Evolutionary conservation across 2,888 invertebrate genomes (phyloP).

Genomic region (Tachystola acroxantha): DNA sequence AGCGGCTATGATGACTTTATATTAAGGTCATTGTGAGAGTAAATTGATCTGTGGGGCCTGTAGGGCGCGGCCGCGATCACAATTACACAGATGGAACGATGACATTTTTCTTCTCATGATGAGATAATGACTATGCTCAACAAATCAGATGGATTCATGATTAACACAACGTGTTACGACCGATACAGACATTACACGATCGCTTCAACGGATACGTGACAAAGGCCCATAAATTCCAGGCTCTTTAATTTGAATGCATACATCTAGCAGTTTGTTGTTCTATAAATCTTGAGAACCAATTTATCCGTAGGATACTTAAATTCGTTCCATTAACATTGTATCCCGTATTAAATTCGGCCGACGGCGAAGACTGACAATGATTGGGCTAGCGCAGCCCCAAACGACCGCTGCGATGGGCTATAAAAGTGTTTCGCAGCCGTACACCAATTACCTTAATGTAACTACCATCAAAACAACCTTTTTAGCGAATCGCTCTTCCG

Average conservation of each 20-base stretch:
- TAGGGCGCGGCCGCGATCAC: conserved; percentile 47
- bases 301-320: conserved; percentile 54
- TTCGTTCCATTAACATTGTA: conserved; percentile 61
- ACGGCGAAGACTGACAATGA: conserved; percentile 62
- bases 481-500: conserved; percentile 56
- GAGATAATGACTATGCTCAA: background rate
- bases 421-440: conserved; percentile 69
- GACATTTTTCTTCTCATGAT: conserved; percentile 23
- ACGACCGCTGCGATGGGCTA: conserved; percentile 60
- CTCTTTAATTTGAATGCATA: conserved; percentile 41
- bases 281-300: conserved; percentile 60
- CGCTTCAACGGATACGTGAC: conserved; percentile 15
- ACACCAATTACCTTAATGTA: conserved; percentile 74
- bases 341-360: conserved; percentile 55
- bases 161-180: background rate
- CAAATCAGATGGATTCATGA: conserved; percentile 16
- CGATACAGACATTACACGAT: conserved; percentile 14
- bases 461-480: conserved; percentile 68
- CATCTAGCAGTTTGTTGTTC: conserved; percentile 44
- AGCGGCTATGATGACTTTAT: conserved; percentile 56
- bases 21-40: conserved; percentile 69
- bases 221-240: conserved; percentile 33
- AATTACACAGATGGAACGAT: conserved; percentile 43
- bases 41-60: conserved; percentile 62
- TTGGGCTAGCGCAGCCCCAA: conserved; percentile 57